Percentiles rank a stretch among this genome's conserved stretches.
These are phyloP conservation scores for Alexandromys fortis DNA, from an alignment of 2,113 vertebrate genomes.

Conservation along the genomic window DNA sequence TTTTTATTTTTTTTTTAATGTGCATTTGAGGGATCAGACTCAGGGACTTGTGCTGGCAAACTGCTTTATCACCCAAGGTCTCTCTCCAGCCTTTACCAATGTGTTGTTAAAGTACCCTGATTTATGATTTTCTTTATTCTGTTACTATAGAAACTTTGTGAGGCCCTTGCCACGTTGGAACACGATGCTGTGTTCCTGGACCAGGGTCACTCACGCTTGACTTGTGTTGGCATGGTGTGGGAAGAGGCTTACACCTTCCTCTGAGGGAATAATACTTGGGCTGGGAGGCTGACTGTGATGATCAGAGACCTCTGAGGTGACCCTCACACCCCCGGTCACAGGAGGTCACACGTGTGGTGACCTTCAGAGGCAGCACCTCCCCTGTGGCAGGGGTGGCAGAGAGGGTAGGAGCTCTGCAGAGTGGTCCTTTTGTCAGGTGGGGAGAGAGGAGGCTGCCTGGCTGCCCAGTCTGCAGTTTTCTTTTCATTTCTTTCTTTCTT, in stretches of 20 bases:
- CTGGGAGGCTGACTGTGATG: neutral
- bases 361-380: neutral
- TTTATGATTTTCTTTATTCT: constrained; percentile 7
- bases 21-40: neutral
- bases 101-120: neutral
- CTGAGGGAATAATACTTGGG: neutral
- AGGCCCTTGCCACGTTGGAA: neutral
- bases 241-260: neutral
- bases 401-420: neutral
- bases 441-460: neutral
- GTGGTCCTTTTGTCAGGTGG: neutral
- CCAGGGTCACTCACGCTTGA: neutral
- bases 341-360: neutral
- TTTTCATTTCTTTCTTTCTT: neutral
- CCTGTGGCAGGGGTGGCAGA: rapidly evolving
- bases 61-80: neutral
- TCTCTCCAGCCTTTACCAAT: neutral
- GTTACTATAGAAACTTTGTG: neutral
- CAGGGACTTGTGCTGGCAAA: neutral
- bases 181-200: neutral
- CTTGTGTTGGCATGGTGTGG: neutral
- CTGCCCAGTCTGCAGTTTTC: constrained; percentile 12
- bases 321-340: neutral
- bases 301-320: neutral
- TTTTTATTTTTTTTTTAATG: neutral